phyloP scores from a whole-genome alignment of 92 coral and sea anemone species.

The Actinostola sp. region DNA sequence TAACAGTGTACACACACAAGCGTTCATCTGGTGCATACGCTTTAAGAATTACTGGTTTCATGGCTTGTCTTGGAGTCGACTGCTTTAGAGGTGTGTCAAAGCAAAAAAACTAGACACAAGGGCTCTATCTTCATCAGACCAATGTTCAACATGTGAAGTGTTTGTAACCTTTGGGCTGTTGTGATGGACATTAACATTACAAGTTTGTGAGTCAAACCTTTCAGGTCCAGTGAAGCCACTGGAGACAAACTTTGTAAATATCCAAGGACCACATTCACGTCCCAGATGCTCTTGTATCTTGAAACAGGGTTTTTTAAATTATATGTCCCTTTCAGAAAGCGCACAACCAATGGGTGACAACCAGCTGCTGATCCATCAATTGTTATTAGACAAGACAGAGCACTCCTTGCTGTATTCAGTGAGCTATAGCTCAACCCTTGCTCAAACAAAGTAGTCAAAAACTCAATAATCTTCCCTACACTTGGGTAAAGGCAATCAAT shows the following conservation, averaged over 20 bases:
- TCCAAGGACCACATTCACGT: constrained; percentile 18
- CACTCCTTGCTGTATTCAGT: too few relatives aligned
- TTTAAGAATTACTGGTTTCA: constrained; percentile 33
- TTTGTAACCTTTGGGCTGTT: constrained; percentile 48
- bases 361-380: constrained; percentile 21
- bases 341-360: constrained; percentile 16
- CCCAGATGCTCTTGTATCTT: constrained; percentile 42
- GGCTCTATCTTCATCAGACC: constrained; percentile 36
- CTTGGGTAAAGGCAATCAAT: constrained; percentile 32
- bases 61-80: constrained; percentile 16
- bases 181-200: constrained; percentile 29
- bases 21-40: constrained; percentile 40
- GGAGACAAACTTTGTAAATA: constrained; percentile 22
- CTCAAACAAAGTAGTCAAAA: constrained; percentile 49
- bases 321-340: constrained; percentile 43
- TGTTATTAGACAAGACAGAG: constrained; percentile 33
- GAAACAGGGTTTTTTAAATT: constrained; percentile 17
- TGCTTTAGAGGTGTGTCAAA: constrained; percentile 44
- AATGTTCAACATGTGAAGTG: constrained; percentile 43
- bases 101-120: constrained; percentile 6
- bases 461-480: constrained; percentile 20
- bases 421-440: constrained; percentile 37
- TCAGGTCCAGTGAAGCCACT: background rate
- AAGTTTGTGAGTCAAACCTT: constrained; percentile 16
- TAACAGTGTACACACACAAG: constrained; percentile 41